Base-by-base conservation (phyloP, 2,113 vertebrate genomes). In the Lichenostomus cassidix region DNA sequence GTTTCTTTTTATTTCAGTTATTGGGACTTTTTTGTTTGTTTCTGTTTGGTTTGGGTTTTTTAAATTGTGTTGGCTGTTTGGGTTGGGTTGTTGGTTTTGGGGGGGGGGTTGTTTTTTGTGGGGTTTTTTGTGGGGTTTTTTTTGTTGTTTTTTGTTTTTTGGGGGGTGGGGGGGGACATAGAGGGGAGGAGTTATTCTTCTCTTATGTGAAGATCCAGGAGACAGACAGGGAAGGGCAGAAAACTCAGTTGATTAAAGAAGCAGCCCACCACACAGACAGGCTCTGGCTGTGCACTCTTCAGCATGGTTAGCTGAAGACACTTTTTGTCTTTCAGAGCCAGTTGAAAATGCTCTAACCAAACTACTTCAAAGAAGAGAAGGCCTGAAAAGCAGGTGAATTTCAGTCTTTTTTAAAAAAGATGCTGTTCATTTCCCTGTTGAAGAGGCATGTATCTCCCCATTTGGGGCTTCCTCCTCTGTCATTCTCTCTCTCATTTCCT, bases 401-500 rank as follows among this genome's bases (percentile, higher is more conserved):
- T 65, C n/a, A 55, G 14, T 13, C 4, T 39, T 50, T 73, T 53
- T 37, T 2, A 4, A 50, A 79, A 59, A 84, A 22, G 3, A 31
- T 44, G 52, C 69, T 58, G 23, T 92, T 96, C 64, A 69, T 92
- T 96, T 75, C 12, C 22, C 42, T 90, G 24, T 9, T 22, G 78
- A 77, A 95, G 84, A 94, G 84, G 79, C 89, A 65, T 88, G 37
- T 70, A 81, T 93, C 84, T 95, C 82, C 80, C 82, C 74, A 89
- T 96, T 92, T 82, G 90, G 94, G 96, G 76, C 89, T 95, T 97
- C 91, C 37, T 94, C 71, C 53, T 93, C 92, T 97, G 94, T 70
- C 95, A 79, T 95, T 97, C 68, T 84, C 95, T 93, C 82, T 95
- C 90, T 96, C 84, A 89, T 97, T 97, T 96, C 89, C 95, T 97